Conservation (phyloP, 2,113 vertebrate species). For the Pipra filicauda region DNA sequence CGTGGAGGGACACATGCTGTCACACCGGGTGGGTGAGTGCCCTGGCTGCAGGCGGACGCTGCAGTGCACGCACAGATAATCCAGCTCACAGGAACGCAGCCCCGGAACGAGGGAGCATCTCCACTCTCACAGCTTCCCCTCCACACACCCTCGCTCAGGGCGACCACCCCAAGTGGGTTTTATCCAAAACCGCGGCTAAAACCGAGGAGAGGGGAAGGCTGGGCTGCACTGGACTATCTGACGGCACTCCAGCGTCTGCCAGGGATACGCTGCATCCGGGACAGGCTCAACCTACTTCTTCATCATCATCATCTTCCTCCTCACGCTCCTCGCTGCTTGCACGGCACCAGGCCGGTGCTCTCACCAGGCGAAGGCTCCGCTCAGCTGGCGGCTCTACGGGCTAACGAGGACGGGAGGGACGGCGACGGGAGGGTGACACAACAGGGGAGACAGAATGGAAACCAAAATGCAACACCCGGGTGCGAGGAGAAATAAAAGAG, state of each 20-base stretch:
- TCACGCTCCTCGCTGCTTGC: constrained; percentile 74
- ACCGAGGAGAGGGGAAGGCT: background rate
- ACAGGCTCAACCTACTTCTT: constrained; percentile 75
- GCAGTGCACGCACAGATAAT: rapidly evolving
- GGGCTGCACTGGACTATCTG: constrained; percentile 35
- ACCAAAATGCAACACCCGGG: constrained; percentile 52
- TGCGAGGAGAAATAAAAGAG: background rate
- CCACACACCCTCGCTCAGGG: background rate
- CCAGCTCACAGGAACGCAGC: background rate
- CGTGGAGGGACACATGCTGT: constrained; percentile 62
- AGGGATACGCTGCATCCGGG: background rate
- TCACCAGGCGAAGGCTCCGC: constrained; percentile 78
- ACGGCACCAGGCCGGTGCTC: constrained; percentile 76
- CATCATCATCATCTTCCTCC: constrained; percentile 83
- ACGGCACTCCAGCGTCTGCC: constrained; percentile 16
- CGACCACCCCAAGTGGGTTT: background rate
- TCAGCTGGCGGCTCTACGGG: constrained; percentile 75
- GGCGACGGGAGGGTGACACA: background rate
- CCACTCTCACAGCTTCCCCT: background rate
- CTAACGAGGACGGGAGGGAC: constrained; percentile 61
- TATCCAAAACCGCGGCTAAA: background rate
- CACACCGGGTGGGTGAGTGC: constrained; percentile 8
- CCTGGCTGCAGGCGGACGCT: background rate
- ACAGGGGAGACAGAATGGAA: constrained; percentile 59
- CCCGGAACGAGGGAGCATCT: rapidly evolving